Evolutionary conservation across 2,113 vertebrate species (phyloP).

Genomic region (Calypte anna): DNA sequence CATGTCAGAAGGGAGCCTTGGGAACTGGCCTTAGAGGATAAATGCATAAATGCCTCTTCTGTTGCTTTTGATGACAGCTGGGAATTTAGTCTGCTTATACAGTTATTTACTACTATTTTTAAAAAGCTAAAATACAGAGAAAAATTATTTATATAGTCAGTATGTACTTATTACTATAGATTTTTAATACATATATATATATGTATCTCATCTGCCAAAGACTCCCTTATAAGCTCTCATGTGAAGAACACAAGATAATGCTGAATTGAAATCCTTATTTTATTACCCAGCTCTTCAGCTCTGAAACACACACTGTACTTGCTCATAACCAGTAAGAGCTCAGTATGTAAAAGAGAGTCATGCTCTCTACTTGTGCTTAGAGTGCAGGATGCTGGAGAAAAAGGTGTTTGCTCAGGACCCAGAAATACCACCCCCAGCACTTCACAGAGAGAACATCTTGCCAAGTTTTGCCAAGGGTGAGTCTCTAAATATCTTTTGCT

Average conservation of each 20-base stretch:
- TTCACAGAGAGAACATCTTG: neutral
- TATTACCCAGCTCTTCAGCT: neutral
- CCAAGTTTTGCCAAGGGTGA: neutral
- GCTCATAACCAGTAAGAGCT: neutral
- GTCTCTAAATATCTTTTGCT: neutral
- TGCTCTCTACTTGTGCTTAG: neutral
- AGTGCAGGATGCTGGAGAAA: neutral
- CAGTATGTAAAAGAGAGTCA: neutral
- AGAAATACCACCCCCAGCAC: neutral
- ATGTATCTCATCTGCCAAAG: neutral
- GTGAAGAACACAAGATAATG: neutral
- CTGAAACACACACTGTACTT: neutral
- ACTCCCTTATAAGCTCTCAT: neutral
- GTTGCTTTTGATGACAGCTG: conserved; percentile 14
- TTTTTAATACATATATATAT: neutral
- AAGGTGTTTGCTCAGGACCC: neutral
- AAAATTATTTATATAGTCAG: neutral
- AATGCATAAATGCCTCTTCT: neutral
- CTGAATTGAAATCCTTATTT: conserved; percentile 1
- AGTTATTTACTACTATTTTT: neutral
- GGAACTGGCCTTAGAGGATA: neutral
- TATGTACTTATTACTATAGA: neutral
- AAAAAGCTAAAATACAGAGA: neutral
- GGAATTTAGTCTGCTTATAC: neutral
- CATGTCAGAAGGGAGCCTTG: neutral